Evolutionary conservation across 2,113 vertebrate genomes (phyloP), one percentile per base, ranked within the genome.

Genomic region (Tetraodon nigroviridis): DNA sequence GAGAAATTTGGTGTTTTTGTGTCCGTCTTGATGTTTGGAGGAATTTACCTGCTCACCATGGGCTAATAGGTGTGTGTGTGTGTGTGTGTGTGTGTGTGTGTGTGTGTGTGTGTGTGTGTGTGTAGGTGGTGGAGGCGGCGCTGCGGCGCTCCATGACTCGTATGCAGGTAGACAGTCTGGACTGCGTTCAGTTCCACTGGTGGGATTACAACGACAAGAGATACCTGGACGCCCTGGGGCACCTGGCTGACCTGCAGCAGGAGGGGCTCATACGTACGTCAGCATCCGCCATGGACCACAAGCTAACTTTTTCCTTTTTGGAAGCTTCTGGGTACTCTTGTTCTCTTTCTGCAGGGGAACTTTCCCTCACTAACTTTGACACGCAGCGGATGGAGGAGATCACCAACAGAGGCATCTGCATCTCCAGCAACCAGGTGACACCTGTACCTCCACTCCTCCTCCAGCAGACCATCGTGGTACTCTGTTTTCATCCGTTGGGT

Each of bases 151-250:
- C 80, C 24, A 78, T 84, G 69, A 53, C 10, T 49, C 58, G 44
- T 3, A 86, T 84, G 80, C 69, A 81, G 56, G 80, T 85, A 47
- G 73, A 78, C 17, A 48, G 20, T 2, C 68, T 82, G 67, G 80
- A 86, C 69, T 84, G 78, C 57, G 69, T 83, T 32, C 82, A 87
- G 76, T 86, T 87, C 49, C 81, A 87, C 76, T 83, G 83, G 79
- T 83, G 77, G 83, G 78, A 86, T 58, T 87, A 80, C n/a, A 60
- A 18, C 19, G 78, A 84, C 67, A 71, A 70, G 37, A 76, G 80
- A 68, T 83, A 86, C 54, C 69, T 84, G 73, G 73, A 87, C 0
- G 76, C 85, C 3, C 64, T 82, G 58, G 79, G 78, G 40, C 78
- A 86, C 57, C 66, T 87, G 47, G 63, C 75, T 0, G 78, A 82